Percentiles rank a stretch among this genome's conserved stretches.
Evolutionary conservation across 2,797 vertebrate genomes (phyloP).

Genomic region (Neosilurus hyrtlii): DNA sequence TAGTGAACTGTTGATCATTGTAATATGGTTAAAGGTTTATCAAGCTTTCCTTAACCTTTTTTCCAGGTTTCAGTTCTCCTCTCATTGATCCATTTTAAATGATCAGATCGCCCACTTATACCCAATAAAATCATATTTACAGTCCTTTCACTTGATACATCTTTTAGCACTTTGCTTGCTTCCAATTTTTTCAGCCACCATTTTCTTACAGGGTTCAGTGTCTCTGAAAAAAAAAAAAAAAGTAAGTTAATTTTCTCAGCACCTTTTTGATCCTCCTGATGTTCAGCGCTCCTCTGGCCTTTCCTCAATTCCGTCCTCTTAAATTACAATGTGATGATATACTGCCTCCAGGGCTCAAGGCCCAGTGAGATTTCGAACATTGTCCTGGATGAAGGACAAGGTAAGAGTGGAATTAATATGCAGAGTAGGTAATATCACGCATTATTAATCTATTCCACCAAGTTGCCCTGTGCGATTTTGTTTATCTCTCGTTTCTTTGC

Average conservation of each 20-base stretch:
- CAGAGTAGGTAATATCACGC: conserved; percentile 73
- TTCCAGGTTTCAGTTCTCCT: not conserved
- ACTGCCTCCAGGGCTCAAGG: conserved; percentile 70
- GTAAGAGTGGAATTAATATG: conserved; percentile 77
- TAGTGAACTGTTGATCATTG: not conserved
- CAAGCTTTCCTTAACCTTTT: not conserved
- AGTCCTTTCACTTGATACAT: not conserved
- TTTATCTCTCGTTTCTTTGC: conserved; percentile 68
- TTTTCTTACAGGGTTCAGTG: not conserved
- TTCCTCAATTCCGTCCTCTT: conserved; percentile 62
- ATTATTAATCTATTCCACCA: conserved; percentile 77
- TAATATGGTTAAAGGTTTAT: not conserved
- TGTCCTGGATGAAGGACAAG: conserved; percentile 74
- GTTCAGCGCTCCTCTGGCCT: conserved; percentile 65
- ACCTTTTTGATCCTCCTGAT: conserved; percentile 60
- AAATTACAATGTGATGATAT: conserved; percentile 74
- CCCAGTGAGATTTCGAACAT: conserved; percentile 76
- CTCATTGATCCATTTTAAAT: not conserved
- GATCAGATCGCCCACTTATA: not conserved
- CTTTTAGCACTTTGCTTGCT: not conserved
- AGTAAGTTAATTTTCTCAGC: conserved; percentile 53
- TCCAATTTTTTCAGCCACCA: not conserved
- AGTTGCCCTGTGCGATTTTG: conserved; percentile 71
- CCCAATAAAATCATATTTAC: not conserved
- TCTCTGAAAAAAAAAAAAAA: conserved; percentile 43